Evolutionary conservation across 1,140 invertebrate genomes (phyloP).

Genomic region (Plutomurus gul): DNA sequence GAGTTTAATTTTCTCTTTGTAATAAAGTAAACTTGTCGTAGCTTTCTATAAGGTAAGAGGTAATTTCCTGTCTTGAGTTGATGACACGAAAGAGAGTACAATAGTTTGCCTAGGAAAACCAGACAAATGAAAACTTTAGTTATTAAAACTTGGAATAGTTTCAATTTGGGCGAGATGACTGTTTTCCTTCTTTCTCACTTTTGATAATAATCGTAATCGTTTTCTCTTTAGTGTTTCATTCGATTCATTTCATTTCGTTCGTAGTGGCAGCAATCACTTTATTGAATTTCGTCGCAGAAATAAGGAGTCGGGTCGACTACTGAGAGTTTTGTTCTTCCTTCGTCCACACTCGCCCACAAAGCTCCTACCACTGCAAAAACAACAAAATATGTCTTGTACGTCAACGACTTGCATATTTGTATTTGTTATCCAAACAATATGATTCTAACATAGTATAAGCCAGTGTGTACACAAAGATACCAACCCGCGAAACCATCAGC

Average conservation of each 20-base stretch:
- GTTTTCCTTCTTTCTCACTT: conserved; percentile 14
- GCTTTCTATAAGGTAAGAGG: background rate
- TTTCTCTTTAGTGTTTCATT: conserved; percentile 14
- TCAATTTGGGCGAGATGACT: background rate
- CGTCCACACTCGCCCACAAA: background rate
- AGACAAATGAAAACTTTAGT: conserved; percentile 25
- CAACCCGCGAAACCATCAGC: conserved; percentile 9
- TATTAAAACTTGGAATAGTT: conserved; percentile 26
- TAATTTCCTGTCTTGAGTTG: conserved; percentile 23
- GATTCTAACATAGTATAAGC: background rate
- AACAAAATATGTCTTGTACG: background rate
- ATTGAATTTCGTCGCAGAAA: conserved; percentile 19
- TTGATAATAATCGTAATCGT: conserved; percentile 28
- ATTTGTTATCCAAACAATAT: background rate
- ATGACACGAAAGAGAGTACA: conserved; percentile 10
- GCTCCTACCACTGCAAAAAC: background rate
- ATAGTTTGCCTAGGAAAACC: conserved; percentile 8
- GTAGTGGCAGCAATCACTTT: background rate
- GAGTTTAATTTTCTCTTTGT: conserved; percentile 13
- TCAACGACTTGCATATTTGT: background rate
- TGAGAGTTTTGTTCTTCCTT: no score
- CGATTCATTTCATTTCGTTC: conserved; percentile 15
- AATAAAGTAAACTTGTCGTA: background rate
- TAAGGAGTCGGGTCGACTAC: background rate
- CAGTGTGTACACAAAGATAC: no score